Base-by-base conservation (phyloP, 2,113 vertebrate species). In the Centropus unirufus region DNA sequence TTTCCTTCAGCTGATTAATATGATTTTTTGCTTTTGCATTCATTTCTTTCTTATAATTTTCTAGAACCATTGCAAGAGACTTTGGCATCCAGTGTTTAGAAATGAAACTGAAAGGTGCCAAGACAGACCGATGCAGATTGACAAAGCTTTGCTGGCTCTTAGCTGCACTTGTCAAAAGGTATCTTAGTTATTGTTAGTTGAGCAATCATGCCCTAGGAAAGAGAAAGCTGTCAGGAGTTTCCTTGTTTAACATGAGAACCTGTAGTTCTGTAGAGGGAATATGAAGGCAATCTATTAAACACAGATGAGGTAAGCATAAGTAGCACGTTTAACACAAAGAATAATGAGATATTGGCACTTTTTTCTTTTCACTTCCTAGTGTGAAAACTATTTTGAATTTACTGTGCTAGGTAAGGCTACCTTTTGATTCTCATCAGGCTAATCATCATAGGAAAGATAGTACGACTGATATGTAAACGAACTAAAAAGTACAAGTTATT, bases 1-100 rank as follows among this genome's bases (percentile, higher is more conserved):
- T 98, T 98, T 97, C 93, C 90, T 96, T 96, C 67, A 73, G 90
- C 95, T 96, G 95, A 98, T 98, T 95, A 97, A 97, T 98, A 96
- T 72, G 89, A 97, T 96, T 96, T 87, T 87, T 79, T 96, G 73
- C n/a, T 93, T 97, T 97, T 96, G 92, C 92, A 87, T 97, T 96
- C 61, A 87, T 95, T 94, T 85, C 17, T 68, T 47, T 84, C 79
- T 92, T 78, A 52, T 54, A 64, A 52, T 85, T 95, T 95, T 94
- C 72, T 47, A 2, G 72, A 66, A 72, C 92, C 63, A 40, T 68
- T 88, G 82, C 76, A 95, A 46, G 64, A 68, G 57, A 83, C 77
- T 90, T 84, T 74, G 87, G 87, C 79, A 93, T 93, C 87, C 82
- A 91, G 63, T 14, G 16, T 74, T 88, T 61, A 87, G 86, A 83